A percentile compares a stretch with the other conserved stretches of the same genome.
Conservation (phyloP, 2,113 vertebrate genomes). For the Campylorhamphus procurvoides region DNA sequence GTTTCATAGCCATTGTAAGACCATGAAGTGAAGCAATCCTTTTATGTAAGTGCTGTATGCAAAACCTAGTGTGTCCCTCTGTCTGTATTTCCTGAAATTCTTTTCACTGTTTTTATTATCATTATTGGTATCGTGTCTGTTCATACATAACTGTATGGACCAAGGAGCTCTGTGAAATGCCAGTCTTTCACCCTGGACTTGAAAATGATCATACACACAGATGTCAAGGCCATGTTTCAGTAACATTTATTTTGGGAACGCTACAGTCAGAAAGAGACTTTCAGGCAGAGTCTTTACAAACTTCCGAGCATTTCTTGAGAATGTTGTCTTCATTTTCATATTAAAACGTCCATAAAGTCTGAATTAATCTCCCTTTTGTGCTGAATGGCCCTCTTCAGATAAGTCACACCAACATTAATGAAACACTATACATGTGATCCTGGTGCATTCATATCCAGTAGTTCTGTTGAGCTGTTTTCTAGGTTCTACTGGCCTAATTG, state of each 20-base stretch:
- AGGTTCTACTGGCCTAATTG: not conserved
- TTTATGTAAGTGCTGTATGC: not conserved
- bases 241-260: not conserved
- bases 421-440: not conserved
- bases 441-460: not conserved
- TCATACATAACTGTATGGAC: not conserved
- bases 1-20: not conserved
- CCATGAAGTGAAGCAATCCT: not conserved
- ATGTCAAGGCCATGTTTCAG: not conserved
- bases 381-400: not conserved
- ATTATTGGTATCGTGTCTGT: not conserved
- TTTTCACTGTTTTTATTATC: not conserved
- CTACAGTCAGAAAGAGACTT: not conserved
- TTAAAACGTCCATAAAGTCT: not conserved
- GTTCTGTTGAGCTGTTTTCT: not conserved
- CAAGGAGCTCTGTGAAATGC: not conserved
- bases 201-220: not conserved
- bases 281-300: not conserved
- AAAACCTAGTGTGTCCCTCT: not conserved
- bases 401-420: not conserved
- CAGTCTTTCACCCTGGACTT: not conserved
- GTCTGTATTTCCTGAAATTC: not conserved
- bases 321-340: not conserved
- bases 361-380: not conserved
- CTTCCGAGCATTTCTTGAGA: not conserved